Evolutionary conservation across 2,888 invertebrate species (phyloP), one percentile per base, ranked within the genome.

Genomic region (Hirtodrosophila cameraria): DNA sequence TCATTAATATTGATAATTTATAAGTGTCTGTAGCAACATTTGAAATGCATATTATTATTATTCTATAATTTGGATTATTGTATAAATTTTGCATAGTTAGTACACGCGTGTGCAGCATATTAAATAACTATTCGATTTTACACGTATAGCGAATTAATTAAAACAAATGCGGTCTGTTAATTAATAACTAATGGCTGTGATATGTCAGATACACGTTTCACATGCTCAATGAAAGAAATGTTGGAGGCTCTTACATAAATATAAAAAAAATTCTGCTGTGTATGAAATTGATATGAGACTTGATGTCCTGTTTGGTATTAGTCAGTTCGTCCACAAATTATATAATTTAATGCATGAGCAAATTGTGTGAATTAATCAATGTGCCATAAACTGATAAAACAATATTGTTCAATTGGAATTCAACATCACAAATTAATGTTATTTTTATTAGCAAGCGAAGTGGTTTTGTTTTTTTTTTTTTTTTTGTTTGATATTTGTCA

Each of bases 171-270:
- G 77, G 53, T 42, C 38, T 61, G 65, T 75, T 73, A 77, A 79
- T 79, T 77, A 82, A 79, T 75, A 82, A 70, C 60, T 63, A 77
- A 70, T 77, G 65, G 58, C 70, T 55, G 43, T 33, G 49, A 59
- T 52, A 25, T 63, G 76, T 74, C 76, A 74, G 38, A 43, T 50
- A 25, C 69, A 61, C 25, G 54, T 55, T 33, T 45, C 23, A 25
- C 13, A 16, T 28, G 25, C 4, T 2, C 12, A 25, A 16, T 12
- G n/a, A 45, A 52, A 43, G 15, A 48, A 55, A 28, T 18, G 9
- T 36, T 57, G 20, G 11, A 30, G 52, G 11, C 5, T n/a, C n/a
- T n/a, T 13, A 16, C 13, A 31, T 30, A 60, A 54, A 64, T 27
- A 35, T 7, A 45, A 20, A 18, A n/a, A n/a, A 20, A 31, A 27